Conservation (phyloP, 2,113 vertebrate genomes). For the Regulus satrapa region DNA sequence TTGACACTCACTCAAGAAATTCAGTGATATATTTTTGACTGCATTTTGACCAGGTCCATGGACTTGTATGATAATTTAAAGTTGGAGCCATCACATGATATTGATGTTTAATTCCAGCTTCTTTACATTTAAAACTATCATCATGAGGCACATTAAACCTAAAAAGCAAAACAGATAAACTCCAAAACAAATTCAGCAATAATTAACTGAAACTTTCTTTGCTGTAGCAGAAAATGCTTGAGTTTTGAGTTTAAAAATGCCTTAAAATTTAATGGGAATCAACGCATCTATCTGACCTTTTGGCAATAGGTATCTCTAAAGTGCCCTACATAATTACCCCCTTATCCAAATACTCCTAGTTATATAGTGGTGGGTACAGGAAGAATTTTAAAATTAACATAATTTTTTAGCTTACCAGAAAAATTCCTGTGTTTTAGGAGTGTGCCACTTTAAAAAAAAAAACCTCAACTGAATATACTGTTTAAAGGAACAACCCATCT, state of each 20-base stretch:
- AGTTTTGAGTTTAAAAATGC: neutral
- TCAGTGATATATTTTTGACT: slow-evolving; percentile 97
- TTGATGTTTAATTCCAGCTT: slow-evolving; percentile 87
- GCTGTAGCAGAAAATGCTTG: neutral
- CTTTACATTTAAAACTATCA: slow-evolving; percentile 93
- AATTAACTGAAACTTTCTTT: neutral
- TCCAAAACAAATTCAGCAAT: slow-evolving; percentile 31
- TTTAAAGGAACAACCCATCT: neutral
- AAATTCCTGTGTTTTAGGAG: neutral
- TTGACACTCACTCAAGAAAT: slow-evolving; percentile 90
- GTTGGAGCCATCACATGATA: slow-evolving; percentile 96
- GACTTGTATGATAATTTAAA: slow-evolving; percentile 92
- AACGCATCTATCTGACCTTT: neutral
- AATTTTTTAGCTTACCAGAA: neutral
- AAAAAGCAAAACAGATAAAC: slow-evolving; percentile 51
- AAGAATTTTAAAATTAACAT: neutral
- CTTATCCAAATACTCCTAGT: neutral
- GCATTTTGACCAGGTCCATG: slow-evolving; percentile 98
- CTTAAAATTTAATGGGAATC: neutral
- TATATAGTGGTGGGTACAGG: neutral
- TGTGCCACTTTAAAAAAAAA: neutral
- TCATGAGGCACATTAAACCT: slow-evolving; percentile 98
- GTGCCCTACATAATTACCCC: neutral
- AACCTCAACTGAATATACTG: neutral
- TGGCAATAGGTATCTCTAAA: neutral